phyloP scores from a whole-genome alignment of 1,140 invertebrate species.

The Drosophila ananassae region DNA sequence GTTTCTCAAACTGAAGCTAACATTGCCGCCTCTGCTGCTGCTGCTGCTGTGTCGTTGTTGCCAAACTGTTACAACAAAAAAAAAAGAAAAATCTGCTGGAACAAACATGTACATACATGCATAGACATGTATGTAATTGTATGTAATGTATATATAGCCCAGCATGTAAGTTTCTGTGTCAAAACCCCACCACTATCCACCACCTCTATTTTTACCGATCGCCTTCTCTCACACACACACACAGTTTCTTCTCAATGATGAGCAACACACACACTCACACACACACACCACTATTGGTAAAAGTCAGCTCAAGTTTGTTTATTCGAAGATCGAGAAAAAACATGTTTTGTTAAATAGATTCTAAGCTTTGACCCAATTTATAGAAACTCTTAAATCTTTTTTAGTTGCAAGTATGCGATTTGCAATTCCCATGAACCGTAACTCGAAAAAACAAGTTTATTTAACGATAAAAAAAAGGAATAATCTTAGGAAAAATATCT shows the following conservation, averaged over 20 bases:
- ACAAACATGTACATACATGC: conserved; percentile 13
- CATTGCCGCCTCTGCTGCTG: conserved; percentile 31
- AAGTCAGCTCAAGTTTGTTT: background rate
- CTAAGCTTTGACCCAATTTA: conserved; percentile 20
- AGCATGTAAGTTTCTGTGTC: conserved; percentile 25
- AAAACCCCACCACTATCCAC: conserved; percentile 1
- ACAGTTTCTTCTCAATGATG: background rate
- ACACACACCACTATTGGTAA: background rate
- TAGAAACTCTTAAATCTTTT: background rate
- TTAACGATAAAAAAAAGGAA: too few relatives aligned
- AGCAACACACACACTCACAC: background rate
- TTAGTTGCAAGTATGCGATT: background rate
- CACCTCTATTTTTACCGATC: background rate
- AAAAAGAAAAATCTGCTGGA: conserved; percentile 51
- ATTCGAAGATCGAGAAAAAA: conserved; percentile 1
- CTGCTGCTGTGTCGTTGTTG: conserved; percentile 43
- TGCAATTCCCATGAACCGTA: too few relatives aligned
- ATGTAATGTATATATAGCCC: conserved; percentile 6
- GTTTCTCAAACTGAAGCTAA: conserved; percentile 58
- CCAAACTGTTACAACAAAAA: conserved; percentile 48
- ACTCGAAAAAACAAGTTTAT: too few relatives aligned
- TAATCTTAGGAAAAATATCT: too few relatives aligned
- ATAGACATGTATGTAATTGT: conserved; percentile 3
- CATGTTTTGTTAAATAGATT: conserved; percentile 16
- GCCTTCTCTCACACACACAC: background rate